Evolutionary conservation across 2,113 vertebrate genomes (phyloP).

Genomic region (Urocynchramus pylzowi): DNA sequence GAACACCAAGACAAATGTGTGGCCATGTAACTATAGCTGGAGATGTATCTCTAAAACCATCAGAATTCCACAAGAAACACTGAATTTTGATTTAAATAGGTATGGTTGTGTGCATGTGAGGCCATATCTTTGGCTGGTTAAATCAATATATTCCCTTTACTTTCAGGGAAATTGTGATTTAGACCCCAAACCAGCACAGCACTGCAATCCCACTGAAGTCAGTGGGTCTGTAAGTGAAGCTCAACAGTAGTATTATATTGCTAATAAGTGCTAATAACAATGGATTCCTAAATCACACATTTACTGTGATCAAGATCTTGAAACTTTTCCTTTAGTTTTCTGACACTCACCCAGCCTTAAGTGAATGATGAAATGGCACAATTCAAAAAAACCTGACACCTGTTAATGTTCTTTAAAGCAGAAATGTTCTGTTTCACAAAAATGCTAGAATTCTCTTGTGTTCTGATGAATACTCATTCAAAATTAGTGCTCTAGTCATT

Average conservation of each 20-base stretch:
- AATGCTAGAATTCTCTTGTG: neutral
- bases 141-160: neutral
- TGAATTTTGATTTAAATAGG: neutral
- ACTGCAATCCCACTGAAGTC: neutral
- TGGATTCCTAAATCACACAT: neutral
- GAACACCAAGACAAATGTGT: fast-evolving
- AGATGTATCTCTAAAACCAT: neutral
- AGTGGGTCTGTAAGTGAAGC: neutral
- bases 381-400: neutral
- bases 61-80: neutral
- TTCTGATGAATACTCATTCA: neutral
- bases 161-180: neutral
- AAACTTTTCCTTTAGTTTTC: neutral
- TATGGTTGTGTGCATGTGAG: neutral
- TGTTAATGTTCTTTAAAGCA: neutral
- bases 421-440: neutral
- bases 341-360: neutral
- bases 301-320: neutral
- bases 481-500: constrained; percentile 3
- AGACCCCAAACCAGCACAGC: neutral
- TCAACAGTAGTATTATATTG: neutral
- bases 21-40: neutral
- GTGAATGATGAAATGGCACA: neutral
- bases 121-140: neutral
- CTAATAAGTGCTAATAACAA: neutral